Evolutionary conservation across 1,140 invertebrate species (phyloP).

Genomic region (Orchestia grillus): DNA sequence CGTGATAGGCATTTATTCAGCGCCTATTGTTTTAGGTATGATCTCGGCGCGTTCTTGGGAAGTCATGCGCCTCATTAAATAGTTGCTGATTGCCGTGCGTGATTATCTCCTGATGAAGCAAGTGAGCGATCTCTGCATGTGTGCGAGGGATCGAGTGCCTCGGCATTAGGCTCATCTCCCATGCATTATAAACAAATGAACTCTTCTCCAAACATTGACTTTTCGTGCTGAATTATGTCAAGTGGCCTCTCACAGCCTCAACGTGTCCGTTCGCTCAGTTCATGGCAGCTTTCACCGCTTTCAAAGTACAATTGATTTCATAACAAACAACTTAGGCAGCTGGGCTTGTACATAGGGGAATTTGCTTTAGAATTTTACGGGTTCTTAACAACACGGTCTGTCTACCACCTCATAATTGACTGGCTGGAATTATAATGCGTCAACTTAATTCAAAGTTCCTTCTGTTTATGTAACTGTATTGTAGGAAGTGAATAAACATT

Average conservation of each 20-base stretch:
- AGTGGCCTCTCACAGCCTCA: background rate
- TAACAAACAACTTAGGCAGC: background rate
- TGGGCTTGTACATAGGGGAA: background rate
- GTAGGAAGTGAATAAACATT: background rate
- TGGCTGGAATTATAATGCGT: background rate
- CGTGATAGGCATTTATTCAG: background rate
- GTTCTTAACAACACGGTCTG: background rate
- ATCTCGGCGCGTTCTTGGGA: constrained; percentile 27
- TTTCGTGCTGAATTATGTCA: constrained; percentile 26
- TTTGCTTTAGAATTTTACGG: background rate
- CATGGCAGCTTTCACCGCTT: background rate
- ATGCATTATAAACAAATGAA: constrained; percentile 45
- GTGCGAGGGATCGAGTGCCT: background rate
- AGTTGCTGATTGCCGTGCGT: constrained; percentile 41
- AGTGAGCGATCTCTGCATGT: constrained; percentile 12
- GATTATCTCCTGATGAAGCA: constrained; percentile 51
- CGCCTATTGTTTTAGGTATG: background rate
- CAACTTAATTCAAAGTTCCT: background rate
- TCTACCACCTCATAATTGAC: background rate
- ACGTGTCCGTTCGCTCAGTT: background rate
- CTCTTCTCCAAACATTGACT: constrained; percentile 21
- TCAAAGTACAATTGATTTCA: background rate
- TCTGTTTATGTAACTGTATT: background rate
- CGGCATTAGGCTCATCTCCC: constrained; percentile 18
- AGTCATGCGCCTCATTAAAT: constrained; percentile 46